A percentile compares a stretch with the other conserved stretches of the same genome.
Conservation (phyloP, 2,888 invertebrate genomes). For the Cosmia trapezina region DNA sequence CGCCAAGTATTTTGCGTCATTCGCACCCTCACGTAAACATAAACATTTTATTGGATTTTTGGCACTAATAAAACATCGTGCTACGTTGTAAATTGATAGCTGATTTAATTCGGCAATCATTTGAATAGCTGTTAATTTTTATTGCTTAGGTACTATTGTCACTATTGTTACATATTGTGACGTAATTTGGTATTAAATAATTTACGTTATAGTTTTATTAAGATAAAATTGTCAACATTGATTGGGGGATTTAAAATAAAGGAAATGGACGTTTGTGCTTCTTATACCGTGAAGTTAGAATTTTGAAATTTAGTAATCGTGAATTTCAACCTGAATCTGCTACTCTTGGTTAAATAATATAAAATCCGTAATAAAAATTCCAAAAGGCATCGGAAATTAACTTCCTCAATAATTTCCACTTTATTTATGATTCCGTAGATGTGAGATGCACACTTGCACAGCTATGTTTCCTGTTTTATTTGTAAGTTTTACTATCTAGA, state of each 20-base stretch:
- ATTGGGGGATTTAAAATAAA: neutral
- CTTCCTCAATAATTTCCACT: too few relatives aligned
- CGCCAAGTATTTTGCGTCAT: constrained; percentile 72
- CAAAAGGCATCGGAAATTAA: too few relatives aligned
- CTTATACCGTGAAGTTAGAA: neutral
- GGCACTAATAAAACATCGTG: neutral
- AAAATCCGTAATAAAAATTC: too few relatives aligned
- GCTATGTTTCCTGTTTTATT: neutral
- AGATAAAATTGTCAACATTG: neutral
- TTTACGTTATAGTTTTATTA: too few relatives aligned
- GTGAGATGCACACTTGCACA: neutral
- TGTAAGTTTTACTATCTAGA: neutral
- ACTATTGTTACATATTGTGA: too few relatives aligned
- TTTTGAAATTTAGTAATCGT: neutral
- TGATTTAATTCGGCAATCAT: constrained; percentile 11
- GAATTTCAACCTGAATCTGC: too few relatives aligned
- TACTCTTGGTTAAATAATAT: too few relatives aligned
- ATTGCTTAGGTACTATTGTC: neutral
- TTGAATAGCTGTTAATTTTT: constrained; percentile 4
- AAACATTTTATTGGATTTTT: constrained; percentile 68
- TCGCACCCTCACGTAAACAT: constrained; percentile 65
- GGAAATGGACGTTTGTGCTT: neutral
- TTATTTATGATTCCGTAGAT: neutral
- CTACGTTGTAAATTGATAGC: neutral
- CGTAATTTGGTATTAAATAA: too few relatives aligned